Percentiles rank a stretch among this genome's conserved stretches.
Evolutionary conservation across 2,888 invertebrate species (phyloP).

Genomic region (Argyresthia goedartella): DNA sequence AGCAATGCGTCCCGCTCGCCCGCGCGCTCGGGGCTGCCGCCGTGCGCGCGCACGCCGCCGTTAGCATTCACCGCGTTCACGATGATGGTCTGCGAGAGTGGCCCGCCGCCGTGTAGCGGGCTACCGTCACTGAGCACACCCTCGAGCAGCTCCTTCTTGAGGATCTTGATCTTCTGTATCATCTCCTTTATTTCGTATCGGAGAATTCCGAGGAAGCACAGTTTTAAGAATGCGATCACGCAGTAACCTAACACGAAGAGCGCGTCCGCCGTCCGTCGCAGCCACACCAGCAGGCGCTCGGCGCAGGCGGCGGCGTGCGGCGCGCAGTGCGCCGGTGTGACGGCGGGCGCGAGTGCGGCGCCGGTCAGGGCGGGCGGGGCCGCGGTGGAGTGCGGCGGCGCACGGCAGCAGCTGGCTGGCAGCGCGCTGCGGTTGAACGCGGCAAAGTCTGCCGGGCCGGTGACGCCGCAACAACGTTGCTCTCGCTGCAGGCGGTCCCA

Average conservation of each 20-base stretch:
- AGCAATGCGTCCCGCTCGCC: constrained; percentile 73
- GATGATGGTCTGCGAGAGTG: constrained; percentile 57
- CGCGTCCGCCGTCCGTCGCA: constrained; percentile 83
- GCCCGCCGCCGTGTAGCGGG: constrained; percentile 59
- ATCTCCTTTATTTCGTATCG: constrained; percentile 91
- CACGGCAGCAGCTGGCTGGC: constrained; percentile 59
- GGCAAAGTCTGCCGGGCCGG: constrained; percentile 70
- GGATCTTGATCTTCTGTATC: constrained; percentile 90
- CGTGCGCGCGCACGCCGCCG: constrained; percentile 71
- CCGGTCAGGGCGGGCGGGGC: constrained; percentile 66
- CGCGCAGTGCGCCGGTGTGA: constrained; percentile 52
- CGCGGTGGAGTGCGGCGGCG: constrained; percentile 47
- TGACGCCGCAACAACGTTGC: constrained; percentile 84
- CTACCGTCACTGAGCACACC: constrained; percentile 59
- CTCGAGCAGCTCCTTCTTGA: constrained; percentile 76
- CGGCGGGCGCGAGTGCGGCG: constrained; percentile 41
- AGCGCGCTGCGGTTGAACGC: constrained; percentile 49
- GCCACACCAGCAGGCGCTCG: constrained; percentile 79
- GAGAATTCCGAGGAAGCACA: constrained; percentile 89
- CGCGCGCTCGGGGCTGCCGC: constrained; percentile 64
- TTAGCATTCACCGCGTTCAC: constrained; percentile 69
- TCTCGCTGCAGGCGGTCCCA: constrained; percentile 85
- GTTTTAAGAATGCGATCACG: constrained; percentile 89
- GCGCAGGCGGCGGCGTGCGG: constrained; percentile 77
- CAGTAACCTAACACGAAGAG: constrained; percentile 88